Conservation (phyloP, 2,888 invertebrate genomes). For the Autographa pulchrina region DNA sequence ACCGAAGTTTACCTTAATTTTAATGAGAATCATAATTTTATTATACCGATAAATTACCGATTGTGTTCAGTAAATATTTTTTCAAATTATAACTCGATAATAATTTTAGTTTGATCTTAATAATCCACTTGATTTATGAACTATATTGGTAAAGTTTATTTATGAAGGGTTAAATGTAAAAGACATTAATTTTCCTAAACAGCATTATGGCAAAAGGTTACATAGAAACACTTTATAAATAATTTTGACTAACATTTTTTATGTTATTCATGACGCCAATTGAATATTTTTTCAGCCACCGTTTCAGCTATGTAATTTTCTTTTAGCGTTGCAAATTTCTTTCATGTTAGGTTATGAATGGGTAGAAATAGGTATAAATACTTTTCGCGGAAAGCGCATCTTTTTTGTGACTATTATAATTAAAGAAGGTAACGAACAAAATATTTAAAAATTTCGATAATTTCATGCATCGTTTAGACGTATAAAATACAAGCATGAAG, state of each 20-base stretch:
- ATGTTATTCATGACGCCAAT: no score
- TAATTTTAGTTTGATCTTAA: constrained; percentile 19
- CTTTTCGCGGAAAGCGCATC: constrained; percentile 24
- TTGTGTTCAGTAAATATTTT: constrained; percentile 9
- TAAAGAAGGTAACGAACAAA: constrained; percentile 48
- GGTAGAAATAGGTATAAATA: constrained; percentile 1
- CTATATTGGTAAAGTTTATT: neutral
- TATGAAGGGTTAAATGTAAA: no score
- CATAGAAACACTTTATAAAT: no score
- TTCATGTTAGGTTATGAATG: no score
- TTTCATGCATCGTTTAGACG: constrained; percentile 68
- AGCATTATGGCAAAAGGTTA: no score
- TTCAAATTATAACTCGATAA: constrained; percentile 14
- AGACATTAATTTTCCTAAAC: no score
- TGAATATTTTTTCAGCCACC: no score
- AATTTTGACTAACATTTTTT: no score
- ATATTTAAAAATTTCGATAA: constrained; percentile 63
- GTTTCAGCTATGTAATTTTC: no score
- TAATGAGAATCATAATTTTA: constrained; percentile 8
- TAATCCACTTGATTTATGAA: neutral
- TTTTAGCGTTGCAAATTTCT: no score
- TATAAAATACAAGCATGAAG: constrained; percentile 65
- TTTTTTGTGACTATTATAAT: constrained; percentile 42
- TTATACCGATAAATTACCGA: constrained; percentile 7
- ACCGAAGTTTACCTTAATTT: constrained; percentile 8